Base-by-base conservation (phyloP, 2,113 vertebrate genomes). In the Ibidorhyncha struthersii region DNA sequence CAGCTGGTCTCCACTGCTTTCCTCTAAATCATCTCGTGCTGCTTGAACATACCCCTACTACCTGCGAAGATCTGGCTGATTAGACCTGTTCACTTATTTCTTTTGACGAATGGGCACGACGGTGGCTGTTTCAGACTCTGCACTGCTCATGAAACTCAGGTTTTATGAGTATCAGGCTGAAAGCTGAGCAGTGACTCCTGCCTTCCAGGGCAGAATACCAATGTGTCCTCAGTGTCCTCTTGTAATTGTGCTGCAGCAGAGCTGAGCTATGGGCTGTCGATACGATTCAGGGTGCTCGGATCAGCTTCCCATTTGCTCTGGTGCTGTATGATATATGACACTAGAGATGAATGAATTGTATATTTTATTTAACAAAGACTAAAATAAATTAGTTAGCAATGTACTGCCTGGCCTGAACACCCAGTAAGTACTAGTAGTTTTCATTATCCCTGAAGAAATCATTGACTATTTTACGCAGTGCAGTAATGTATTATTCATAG, bases 401-500 rank as follows among this genome's bases (percentile, higher is more conserved):
- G 50, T 45, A 56, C 40, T 88, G 36, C 43, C 76, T 86, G 47
- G 73, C 45, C 78, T 55, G 88, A 86, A 83, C 69, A 82, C 55
- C 45, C 38, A 2, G 71, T 59, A 66, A 79, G 66, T 86, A 73
- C 52, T 79, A 36, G 73, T 67, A 77, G 91, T 91, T 95, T 95
- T 93, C 81, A 91, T 93, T 95, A 91, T 90, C 40, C 66, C 67
- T 90, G 30, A 66, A 89, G 95, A 96, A 96, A 94, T 92, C 84
- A 41, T 49, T 88, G 89, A 38, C 81, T 95, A 40, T 59, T 96
- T 94, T 50, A 91, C 90, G 79, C 0, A 0, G 78, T 61, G 59
- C 62, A 59, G 47, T 77, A 56, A 97, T 96, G 87, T 87, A 95
- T 96, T 96, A 97, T 97, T 97, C 91, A 97, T 94, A 91, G 89